Percentiles rank a stretch among this genome's conserved stretches.
phyloP scores from a whole-genome alignment of 2,113 vertebrate species.

The Colinus virginianus region DNA sequence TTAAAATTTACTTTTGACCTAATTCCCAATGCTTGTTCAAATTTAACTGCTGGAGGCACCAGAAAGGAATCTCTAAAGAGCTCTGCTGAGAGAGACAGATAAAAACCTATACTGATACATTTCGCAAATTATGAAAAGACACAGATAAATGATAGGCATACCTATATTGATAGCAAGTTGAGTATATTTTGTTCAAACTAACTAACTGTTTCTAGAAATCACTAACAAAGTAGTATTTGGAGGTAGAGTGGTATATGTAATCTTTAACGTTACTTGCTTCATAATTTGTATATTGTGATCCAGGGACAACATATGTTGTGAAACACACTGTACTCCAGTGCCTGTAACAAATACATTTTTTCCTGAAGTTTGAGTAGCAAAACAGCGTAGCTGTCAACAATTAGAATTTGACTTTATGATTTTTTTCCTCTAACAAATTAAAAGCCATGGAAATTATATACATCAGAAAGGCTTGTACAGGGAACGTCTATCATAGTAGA shows the following conservation, averaged over 20 bases:
- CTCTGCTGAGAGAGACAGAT: not conserved
- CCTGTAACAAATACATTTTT: not conserved
- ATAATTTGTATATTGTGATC: not conserved
- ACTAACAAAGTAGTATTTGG: not conserved
- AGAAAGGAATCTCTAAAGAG: not conserved
- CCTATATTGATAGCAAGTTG: not conserved
- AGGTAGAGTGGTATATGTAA: not conserved
- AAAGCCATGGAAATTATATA: not conserved
- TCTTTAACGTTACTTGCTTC: not conserved
- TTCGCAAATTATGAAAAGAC: not conserved
- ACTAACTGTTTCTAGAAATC: not conserved
- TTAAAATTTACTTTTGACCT: not conserved
- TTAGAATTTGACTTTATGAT: not conserved
- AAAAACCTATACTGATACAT: not conserved
- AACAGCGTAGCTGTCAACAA: not conserved
- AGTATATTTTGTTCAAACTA: not conserved
- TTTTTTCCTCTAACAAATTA: not conserved
- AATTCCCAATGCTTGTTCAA: not conserved
- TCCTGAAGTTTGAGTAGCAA: not conserved
- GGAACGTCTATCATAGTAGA: not conserved
- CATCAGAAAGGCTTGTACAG: not conserved
- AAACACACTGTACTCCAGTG: not conserved
- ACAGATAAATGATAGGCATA: not conserved
- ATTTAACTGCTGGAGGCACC: not conserved
- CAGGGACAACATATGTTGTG: accelerated